A percentile compares a stretch with the other conserved stretches of the same genome.
Conservation (phyloP, 2,113 vertebrate genomes). For the Petrocephalus zakoni region DNA sequence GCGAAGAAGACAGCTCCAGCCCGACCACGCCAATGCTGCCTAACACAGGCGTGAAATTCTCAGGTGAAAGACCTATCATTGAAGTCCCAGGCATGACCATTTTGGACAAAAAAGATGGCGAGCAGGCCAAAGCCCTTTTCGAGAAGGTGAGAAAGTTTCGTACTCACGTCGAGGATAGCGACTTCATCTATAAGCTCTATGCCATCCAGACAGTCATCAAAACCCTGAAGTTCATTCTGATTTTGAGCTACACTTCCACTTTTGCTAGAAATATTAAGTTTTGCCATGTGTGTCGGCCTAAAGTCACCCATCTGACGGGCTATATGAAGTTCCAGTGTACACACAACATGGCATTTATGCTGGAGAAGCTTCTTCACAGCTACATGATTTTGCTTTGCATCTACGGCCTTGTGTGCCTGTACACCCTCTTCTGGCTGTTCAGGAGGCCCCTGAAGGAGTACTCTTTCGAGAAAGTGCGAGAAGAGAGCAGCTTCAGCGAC, state of each 20-base stretch:
- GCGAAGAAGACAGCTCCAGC: slow-evolving; percentile 89
- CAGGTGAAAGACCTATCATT: slow-evolving; percentile 83
- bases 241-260: slow-evolving; percentile 89
- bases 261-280: slow-evolving; percentile 92
- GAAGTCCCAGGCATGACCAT: slow-evolving; percentile 94
- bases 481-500: slow-evolving; percentile 97
- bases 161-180: slow-evolving; percentile 91
- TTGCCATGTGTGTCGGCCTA: slow-evolving; percentile 77
- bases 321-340: slow-evolving; percentile 87
- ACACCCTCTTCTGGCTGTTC: slow-evolving; percentile 95
- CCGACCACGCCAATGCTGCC: slow-evolving; percentile 82
- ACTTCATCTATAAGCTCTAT: slow-evolving; percentile 93
- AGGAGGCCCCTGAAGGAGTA: slow-evolving; percentile 92
- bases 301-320: slow-evolving; percentile 89
- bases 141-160: slow-evolving; percentile 97
- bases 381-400: slow-evolving; percentile 94
- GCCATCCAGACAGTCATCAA: slow-evolving; percentile 93
- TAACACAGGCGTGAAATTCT: slow-evolving; percentile 88
- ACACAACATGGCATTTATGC: slow-evolving; percentile 97
- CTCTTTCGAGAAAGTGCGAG: slow-evolving; percentile 93
- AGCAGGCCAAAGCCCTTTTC: slow-evolving; percentile 95
- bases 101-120: slow-evolving; percentile 94
- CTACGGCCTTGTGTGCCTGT: slow-evolving; percentile 89
- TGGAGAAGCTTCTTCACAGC: slow-evolving; percentile 90
- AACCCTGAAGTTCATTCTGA: slow-evolving; percentile 93